Evolutionary conservation across 53 echinoderm and acorn worm species (phyloP), one percentile per base, ranked within the genome.

Genomic region (Paracentrotus lividus): DNA sequence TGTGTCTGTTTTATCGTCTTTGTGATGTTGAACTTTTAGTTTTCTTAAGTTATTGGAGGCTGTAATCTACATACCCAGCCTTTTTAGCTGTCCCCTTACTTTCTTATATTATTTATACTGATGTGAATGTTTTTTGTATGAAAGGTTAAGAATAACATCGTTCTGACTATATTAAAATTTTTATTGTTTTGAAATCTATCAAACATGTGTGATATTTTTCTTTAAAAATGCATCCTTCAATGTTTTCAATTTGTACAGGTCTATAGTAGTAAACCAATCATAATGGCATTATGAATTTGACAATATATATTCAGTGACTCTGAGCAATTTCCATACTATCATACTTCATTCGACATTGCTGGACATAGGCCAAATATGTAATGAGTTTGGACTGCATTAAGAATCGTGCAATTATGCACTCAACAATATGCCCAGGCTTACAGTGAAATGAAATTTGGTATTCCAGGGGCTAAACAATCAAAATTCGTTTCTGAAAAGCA

Each of bases 401-500:
- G 38, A 47, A 81, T 9, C 44, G 76, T 76, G 42, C 18, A 42
- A 76, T 76, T 2, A 76, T 42, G 42, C 38, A 76, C 20, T 23
- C 59, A 59, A 69, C 31, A 76, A 76, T 76, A 7, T 40, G 20
- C 21, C 21, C 42, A 76, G 76, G 18, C 42, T 36, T 42, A 42
- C 38, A 8, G 49, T 81, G 18, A 81, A 81, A 81, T 81, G 10
- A 47, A 72, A 27, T 47, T 47, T 81, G 27, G 42, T 81, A n/a
- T 23, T 81, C n/a, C 10, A 26, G 47, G n/a, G 45, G 26, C 8
- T 27, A 26, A 24, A 38, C 81, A 81, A 81, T 81, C 47, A 47
- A 81, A 47, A 45, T 24, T n/a, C 81, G 47, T 44, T 81, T 81
- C 44, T 81, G 24, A 47, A 81, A 81, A 81, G 2, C 44, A 45